Conservation (phyloP, 2,888 invertebrate genomes). For the Protula sp. region DNA sequence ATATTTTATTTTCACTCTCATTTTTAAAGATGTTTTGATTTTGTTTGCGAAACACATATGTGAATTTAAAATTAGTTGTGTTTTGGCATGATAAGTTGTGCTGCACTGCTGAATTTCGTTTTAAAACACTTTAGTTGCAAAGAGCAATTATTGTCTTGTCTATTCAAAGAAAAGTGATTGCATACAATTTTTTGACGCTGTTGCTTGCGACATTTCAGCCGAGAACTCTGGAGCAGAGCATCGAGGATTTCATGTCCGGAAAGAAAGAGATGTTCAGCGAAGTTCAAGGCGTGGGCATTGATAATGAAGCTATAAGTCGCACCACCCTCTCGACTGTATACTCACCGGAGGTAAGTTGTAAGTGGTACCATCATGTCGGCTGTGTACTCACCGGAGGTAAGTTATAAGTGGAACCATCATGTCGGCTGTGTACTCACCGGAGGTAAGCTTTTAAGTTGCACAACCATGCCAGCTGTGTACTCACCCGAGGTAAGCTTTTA, state of each 20-base stretch:
- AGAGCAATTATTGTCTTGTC: too few species aligned
- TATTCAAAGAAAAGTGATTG: too few species aligned
- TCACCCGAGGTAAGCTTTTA: too few species aligned
- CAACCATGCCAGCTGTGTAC: neutral
- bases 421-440: neutral
- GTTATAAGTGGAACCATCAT: neutral
- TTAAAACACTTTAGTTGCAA: too few species aligned
- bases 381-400: neutral
- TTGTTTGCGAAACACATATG: too few species aligned
- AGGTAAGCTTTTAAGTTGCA: neutral
- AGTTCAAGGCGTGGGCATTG: neutral
- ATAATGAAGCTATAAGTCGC: neutral
- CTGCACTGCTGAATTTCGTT: too few species aligned
- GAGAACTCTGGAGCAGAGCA: slow-evolving; percentile 23
- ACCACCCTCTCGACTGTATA: neutral
- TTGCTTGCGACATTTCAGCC: too few species aligned
- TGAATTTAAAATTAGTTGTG: too few species aligned
- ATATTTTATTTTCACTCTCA: too few species aligned
- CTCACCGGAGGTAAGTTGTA: neutral
- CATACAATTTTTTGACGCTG: too few species aligned
- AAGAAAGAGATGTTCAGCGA: neutral
- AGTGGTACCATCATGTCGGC: neutral
- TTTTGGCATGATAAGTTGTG: too few species aligned
- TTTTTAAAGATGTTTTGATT: too few species aligned
- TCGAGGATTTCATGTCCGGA: slow-evolving; percentile 17